These are phyloP conservation scores for Pluvianellus socialis DNA, from an alignment of 2,113 vertebrate species.

Conservation along the genomic window DNA sequence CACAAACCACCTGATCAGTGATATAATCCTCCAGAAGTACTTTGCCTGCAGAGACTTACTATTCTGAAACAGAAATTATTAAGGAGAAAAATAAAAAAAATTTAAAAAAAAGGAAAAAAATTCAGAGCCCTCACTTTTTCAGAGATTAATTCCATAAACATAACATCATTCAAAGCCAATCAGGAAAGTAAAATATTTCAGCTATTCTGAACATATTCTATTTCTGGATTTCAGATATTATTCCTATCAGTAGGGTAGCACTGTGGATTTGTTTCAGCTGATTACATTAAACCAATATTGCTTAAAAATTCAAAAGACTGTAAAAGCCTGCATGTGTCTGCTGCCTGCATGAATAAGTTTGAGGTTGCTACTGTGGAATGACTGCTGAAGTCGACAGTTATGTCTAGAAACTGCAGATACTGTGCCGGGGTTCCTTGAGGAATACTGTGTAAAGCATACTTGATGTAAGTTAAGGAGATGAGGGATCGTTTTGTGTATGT, in stretches of 20 bases:
- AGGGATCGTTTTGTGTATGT: background rate
- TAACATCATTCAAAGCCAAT: background rate
- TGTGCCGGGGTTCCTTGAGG: background rate
- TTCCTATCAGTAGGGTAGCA: background rate
- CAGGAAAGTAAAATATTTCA: background rate
- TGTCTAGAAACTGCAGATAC: background rate
- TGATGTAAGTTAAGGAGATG: background rate
- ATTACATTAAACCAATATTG: background rate
- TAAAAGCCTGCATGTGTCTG: background rate
- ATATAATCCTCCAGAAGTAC: slow-evolving; percentile 31
- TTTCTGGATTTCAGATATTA: background rate
- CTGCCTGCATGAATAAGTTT: background rate
- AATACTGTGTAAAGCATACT: background rate
- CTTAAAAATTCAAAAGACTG: background rate
- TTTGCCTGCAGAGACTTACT: background rate
- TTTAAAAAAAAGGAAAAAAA: background rate
- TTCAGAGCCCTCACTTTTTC: background rate
- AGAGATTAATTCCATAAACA: background rate
- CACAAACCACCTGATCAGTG: background rate
- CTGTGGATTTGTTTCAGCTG: background rate
- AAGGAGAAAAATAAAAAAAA: background rate
- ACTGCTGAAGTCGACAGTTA: background rate
- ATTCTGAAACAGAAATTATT: slow-evolving; percentile 13
- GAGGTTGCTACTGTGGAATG: background rate
- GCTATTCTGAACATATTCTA: background rate